A percentile compares a stretch with the other conserved stretches of the same genome.
phyloP scores from a whole-genome alignment of 2,797 vertebrate genomes.

The Aplochiton taeniatus region DNA sequence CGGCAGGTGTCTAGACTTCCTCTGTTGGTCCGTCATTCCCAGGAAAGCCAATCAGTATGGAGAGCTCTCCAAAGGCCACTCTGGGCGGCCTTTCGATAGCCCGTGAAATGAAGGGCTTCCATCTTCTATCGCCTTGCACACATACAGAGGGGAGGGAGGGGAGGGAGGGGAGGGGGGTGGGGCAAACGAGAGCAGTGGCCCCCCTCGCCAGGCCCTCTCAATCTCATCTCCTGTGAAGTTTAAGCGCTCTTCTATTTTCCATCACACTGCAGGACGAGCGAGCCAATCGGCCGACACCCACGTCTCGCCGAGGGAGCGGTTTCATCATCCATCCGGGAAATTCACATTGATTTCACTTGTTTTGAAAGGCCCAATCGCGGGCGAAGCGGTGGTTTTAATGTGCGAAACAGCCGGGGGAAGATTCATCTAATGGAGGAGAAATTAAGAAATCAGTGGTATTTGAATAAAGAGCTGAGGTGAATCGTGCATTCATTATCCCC shows the following conservation, averaged over 20 bases:
- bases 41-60: slow-evolving; percentile 18
- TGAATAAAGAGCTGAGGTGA: neutral
- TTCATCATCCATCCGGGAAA: slow-evolving; percentile 4
- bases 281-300: neutral
- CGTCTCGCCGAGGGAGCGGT: slow-evolving; percentile 9
- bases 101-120: slow-evolving; percentile 12
- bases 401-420: neutral
- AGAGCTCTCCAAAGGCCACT: slow-evolving; percentile 11
- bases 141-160: neutral
- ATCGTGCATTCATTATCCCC: neutral
- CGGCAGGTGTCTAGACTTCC: neutral
- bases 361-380: neutral
- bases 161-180: neutral
- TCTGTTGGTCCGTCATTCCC: slow-evolving; percentile 4
- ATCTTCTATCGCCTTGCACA: neutral
- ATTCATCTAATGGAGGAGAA: neutral
- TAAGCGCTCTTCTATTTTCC: slow-evolving; percentile 30
- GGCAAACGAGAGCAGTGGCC: neutral
- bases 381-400: neutral
- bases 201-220: neutral
- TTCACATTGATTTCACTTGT: slow-evolving; percentile 2
- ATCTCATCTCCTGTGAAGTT: slow-evolving; percentile 26
- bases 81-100: slow-evolving; percentile 16
- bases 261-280: neutral
- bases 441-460: neutral